phyloP scores from a whole-genome alignment of 2,797 vertebrate species.

The Gymnocypris eckloni region DNA sequence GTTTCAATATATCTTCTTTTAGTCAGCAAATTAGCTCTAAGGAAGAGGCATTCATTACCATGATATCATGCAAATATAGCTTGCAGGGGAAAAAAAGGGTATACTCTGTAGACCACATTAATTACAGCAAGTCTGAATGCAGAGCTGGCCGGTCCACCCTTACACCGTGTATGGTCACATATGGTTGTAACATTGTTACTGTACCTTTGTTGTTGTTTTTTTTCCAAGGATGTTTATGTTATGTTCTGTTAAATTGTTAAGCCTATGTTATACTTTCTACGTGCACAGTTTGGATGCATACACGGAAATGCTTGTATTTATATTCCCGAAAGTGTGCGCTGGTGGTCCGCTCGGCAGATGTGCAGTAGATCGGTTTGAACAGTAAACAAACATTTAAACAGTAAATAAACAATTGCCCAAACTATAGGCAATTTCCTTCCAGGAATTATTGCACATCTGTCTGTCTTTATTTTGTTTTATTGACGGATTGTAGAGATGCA shows the following conservation, averaged over 20 bases:
- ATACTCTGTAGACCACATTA: slow-evolving; percentile 46
- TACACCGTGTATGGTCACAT: background rate
- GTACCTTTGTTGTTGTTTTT: background rate
- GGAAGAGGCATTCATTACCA: slow-evolving; percentile 51
- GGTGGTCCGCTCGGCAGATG: no score
- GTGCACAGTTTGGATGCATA: no score
- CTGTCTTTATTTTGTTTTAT: no score
- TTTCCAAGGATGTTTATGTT: background rate
- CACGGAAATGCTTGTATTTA: no score
- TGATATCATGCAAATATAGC: slow-evolving; percentile 50
- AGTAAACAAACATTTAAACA: no score
- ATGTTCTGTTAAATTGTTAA: background rate
- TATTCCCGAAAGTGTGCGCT: no score
- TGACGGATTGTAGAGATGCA: no score
- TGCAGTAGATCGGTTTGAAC: no score
- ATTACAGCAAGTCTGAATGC: slow-evolving; percentile 46
- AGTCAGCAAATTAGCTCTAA: slow-evolving; percentile 53
- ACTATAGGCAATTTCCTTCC: no score
- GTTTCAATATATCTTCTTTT: slow-evolving; percentile 47
- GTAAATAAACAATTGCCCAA: no score
- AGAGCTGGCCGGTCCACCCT: background rate
- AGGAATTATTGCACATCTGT: no score
- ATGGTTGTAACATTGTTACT: background rate
- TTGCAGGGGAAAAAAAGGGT: slow-evolving; percentile 41
- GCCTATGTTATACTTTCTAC: no score